Conservation (phyloP, 1,140 invertebrate species). For the Gonioctena quinquepunctata region DNA sequence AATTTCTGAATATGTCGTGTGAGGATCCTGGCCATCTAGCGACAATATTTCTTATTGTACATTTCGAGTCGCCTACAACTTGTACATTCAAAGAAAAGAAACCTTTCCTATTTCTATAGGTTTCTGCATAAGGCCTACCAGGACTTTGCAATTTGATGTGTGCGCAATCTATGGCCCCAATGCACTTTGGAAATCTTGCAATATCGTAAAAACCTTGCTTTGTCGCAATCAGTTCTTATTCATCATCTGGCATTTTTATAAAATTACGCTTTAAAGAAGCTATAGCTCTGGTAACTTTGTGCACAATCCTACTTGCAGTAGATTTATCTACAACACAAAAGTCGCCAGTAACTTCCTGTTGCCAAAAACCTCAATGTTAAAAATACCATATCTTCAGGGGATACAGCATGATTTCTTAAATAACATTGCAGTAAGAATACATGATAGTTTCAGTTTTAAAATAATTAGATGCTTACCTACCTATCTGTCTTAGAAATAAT, state of each 20-base stretch:
- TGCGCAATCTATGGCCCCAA: constrained; percentile 50
- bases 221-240: constrained; percentile 28
- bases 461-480: no score
- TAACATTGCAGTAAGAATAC: not conserved
- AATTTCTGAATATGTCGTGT: constrained; percentile 52
- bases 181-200: constrained; percentile 41
- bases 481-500: no score
- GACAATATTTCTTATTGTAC: constrained; percentile 45
- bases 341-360: not conserved
- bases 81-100: constrained; percentile 54
- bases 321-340: not conserved
- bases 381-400: not conserved
- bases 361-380: not conserved
- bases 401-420: not conserved
- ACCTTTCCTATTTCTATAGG: constrained; percentile 50
- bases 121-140: constrained; percentile 41
- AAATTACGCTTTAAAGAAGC: constrained; percentile 4
- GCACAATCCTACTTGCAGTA: not conserved
- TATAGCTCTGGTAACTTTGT: not conserved
- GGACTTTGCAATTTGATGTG: constrained; percentile 39
- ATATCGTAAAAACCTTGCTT: constrained; percentile 39
- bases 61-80: constrained; percentile 40
- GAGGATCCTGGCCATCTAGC: constrained; percentile 51
- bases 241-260: constrained; percentile 39
- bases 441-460: no score